Base-by-base conservation (phyloP, 2,888 invertebrate genomes). In the Drosophila histrio region DNA sequence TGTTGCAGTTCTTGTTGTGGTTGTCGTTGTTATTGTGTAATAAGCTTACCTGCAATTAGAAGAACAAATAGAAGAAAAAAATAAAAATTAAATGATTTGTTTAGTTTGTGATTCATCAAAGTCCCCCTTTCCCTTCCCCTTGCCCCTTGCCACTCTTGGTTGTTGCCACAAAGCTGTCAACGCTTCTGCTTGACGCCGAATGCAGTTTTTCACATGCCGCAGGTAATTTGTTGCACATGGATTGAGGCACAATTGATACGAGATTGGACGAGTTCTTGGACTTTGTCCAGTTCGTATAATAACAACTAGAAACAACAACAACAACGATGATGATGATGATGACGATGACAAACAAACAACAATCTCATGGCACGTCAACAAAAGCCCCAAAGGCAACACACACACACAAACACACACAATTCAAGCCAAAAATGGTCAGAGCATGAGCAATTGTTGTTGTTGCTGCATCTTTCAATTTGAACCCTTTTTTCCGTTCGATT, bases 191-290 rank as follows among this genome's bases (percentile, higher is more conserved):
- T 56, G 57, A 58, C 58, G 72, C 56, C 49, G 34, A 49, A n/a
- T 19, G 38, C 36, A 44, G 60, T 59, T 71, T 71, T 74, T 77
- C 78, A 83, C 79, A 81, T 85, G 84, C 79, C 82, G 57, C 77
- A 86, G 88, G 89, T 86, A 89, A 88, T 88, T 88, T 88, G 88
- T 78, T 79, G 76, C 71, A 68, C 87, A 87, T 82, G 88, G 89
- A 72, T 81, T 74, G 79, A 56, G 66, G 75, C 75, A 72, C 77
- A 77, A 76, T 76, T 62, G 64, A 43, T 28, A 43, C 36, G 52
- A 66, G 77, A 77, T 72, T 74, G 69, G 53, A 73, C 44, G 64
- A 59, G 56, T 78, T 67, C 43, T 57, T 58, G 65, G 73, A 75
- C 76, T 78, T 71, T 67, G 72, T 62, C 61, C 72, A 52, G 46